Base-by-base conservation (phyloP, 2,113 vertebrate genomes). In the Podocnemis expansa region DNA sequence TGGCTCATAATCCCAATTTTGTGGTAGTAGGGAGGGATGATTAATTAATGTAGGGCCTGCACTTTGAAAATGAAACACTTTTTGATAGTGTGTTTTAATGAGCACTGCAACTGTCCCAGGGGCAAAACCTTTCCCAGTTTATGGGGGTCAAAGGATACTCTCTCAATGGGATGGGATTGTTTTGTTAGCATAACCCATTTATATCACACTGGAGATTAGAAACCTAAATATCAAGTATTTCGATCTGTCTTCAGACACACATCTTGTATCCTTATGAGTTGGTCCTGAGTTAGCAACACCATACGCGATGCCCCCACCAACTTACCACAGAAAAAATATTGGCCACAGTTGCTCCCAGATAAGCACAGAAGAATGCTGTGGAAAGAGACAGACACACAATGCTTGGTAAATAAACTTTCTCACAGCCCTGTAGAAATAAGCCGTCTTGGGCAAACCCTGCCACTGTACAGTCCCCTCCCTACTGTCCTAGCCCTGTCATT, bases 241-340 rank as follows among this genome's bases (percentile, higher is more conserved):
- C 55, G 51, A 85, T 27, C 22, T 84, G 13, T 14, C 11, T 2
- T 3, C 54, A 29, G 47, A 55, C 89, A 79, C 10, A 27, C 27
- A 16, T 9, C 41, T 45, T 24, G 25, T 17, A 51, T 45, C 54
- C 41, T 38, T 58, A 11, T 27, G 56, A 8, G 27, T 41, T 58
- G 27, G n/a, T 27, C 14, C 41, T 9, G 3, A 24, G 25, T 25
- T 88, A 56, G 47, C 1, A 45, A 31, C 0, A 3, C 6, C 8
- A 34, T 55, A 17, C 6, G 10, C n/a, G n/a, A n/a, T n/a, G n/a
- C n/a, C n/a, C n/a, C n/a, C n/a, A n/a, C n/a, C 17, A 56, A 97
- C 98, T 98, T 97, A 99, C 99, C 93, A 95, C 97, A 14, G 99
- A 98, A 96, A 99, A 97, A 47, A 99, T 89, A 84, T 99, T 99